phyloP scores from a whole-genome alignment of 2,797 vertebrate species.

The Notamacropus eugenii region DNA sequence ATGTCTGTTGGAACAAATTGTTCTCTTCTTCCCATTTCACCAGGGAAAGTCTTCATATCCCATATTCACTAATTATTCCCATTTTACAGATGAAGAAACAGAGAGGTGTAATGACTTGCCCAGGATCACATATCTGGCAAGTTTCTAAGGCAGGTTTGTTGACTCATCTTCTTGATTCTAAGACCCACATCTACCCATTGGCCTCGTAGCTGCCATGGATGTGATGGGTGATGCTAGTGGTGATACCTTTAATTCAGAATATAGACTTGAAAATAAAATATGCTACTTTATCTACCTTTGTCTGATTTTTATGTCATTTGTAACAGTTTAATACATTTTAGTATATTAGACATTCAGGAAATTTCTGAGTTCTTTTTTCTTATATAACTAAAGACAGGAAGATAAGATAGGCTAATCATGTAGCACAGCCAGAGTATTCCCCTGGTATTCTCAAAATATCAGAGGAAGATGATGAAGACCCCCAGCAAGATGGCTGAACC shows the following conservation, averaged over 20 bases:
- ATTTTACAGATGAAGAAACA: not conserved
- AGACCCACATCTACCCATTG: not conserved
- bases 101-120: not conserved
- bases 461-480: not conserved
- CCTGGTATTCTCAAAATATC: not conserved
- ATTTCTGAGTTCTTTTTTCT: constrained; percentile 8
- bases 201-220: too few relatives aligned
- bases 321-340: not conserved
- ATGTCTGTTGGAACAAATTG: not conserved
- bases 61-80: not conserved
- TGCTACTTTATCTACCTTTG: not conserved
- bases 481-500: not conserved
- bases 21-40: not conserved
- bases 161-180: not conserved
- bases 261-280: not conserved
- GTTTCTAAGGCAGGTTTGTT: not conserved
- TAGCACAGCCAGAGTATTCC: not conserved
- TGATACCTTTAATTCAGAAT: not conserved
- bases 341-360: constrained; percentile 5
- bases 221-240: accelerated
- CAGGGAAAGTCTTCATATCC: not conserved
- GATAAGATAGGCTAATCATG: not conserved
- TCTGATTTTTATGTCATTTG: not conserved
- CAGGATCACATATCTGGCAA: not conserved
- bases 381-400: not conserved